phyloP scores from a whole-genome alignment of 1,140 invertebrate species.

The Thaumetopoea pityocampa region DNA sequence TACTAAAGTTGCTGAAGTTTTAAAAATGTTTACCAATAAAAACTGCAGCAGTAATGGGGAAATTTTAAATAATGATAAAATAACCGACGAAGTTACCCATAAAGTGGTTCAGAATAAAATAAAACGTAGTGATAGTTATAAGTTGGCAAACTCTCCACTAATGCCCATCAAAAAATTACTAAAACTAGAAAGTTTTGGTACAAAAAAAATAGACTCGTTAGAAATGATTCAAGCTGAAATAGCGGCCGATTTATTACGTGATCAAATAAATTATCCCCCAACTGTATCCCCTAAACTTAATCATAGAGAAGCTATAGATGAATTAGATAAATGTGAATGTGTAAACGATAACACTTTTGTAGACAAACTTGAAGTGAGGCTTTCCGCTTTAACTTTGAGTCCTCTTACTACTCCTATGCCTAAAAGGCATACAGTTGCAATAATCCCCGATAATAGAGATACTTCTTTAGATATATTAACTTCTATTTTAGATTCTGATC shows the following conservation, averaged over 20 bases:
- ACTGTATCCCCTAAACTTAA: conserved; percentile 75
- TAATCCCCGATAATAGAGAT: conserved; percentile 50
- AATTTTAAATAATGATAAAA: conserved; percentile 13
- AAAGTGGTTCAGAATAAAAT: conserved; percentile 73
- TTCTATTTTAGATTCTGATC: conserved; percentile 70
- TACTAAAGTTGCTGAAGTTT: conserved; percentile 66
- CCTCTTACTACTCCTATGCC: conserved; percentile 62
- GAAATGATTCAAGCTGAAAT: conserved; percentile 78
- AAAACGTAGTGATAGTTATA: conserved; percentile 90
- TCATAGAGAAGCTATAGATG: conserved; percentile 39
- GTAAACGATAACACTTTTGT: conserved; percentile 42
- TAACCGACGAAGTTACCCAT: conserved; percentile 31
- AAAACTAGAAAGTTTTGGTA: conserved; percentile 66
- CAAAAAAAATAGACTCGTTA: conserved; percentile 68
- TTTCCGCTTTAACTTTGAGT: conserved; percentile 62
- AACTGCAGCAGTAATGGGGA: conserved; percentile 31
- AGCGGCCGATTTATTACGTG: conserved; percentile 79
- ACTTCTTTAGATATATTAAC: conserved; percentile 58
- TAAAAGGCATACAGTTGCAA: conserved; percentile 54
- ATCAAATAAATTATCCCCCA: conserved; percentile 83
- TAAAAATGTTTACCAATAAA: conserved; percentile 69
- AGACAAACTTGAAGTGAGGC: conserved; percentile 63
- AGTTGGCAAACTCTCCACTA: conserved; percentile 85
- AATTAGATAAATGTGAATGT: conserved; percentile 44
- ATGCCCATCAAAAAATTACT: conserved; percentile 76